Base-by-base conservation (phyloP, 2,888 invertebrate species). In the Actias luna region DNA sequence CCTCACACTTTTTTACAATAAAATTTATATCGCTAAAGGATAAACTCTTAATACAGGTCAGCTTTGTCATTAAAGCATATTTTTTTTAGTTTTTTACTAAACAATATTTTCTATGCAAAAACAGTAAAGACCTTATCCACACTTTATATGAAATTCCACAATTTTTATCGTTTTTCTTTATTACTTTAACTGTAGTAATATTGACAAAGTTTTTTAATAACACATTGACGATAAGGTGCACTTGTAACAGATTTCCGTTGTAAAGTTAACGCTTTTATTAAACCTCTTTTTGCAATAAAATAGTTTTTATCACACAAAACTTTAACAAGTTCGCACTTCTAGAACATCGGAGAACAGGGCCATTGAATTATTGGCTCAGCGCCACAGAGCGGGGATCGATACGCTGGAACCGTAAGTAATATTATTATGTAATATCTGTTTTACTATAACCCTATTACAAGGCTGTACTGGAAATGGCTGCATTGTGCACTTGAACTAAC, bases 341-440 rank as follows among this genome's bases (percentile, higher is more conserved):
- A 79, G 80, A 80, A 78, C 75, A 77, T 77, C 71, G 70, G 67
- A 73, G 76, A 76, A 73, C 75, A 78, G 80, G 76, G 78, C 74
- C 71, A 72, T 69, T 69, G 77, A 82, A 81, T 81, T 83, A 84
- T 85, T 92, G 92, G 92, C 92, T 83, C 76, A 67, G 82, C 82
- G 90, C 91, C 91, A 90, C 84, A 78, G 78, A 80, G 77, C 71
- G 72, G 73, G n/a, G 89, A 87, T 90, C 91, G 88, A 91, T 91
- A 87, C 77, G 69, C 77, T 75, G 74, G 75, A 74, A 76, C 70
- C 68, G 76, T 77, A 79, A 84, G 81, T 83, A 82, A 80, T 73
- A 78, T 90, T 89, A 88, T 83, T 89, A 88, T 83, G 84, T 88
- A 90, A 90, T 75, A 74, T 62, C 68, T 65, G 70, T 79, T 79